Base-by-base conservation (phyloP, 2,888 invertebrate species). In the Leucoptera coffeella region DNA sequence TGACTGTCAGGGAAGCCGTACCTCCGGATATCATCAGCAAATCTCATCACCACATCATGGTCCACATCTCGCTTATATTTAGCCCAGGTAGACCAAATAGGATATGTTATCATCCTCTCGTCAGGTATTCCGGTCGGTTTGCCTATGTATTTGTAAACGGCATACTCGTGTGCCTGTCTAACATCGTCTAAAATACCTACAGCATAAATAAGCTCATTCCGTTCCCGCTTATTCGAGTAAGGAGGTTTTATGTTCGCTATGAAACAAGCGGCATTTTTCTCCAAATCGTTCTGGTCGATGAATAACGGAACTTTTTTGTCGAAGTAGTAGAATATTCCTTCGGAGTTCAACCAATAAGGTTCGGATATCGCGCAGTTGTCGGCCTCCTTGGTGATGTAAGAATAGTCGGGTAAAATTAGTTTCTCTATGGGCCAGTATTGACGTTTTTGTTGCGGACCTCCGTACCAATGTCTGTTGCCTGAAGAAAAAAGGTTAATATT, bases 41-140 rank as follows among this genome's bases (percentile, higher is more conserved):
- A 78, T 12, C 59, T 46, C 12, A 65, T 25, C 0, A 78, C 64
- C 1, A 53, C 46, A 1, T 49, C 40, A 33, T 78, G 74, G 35
- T 72, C 69, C 1, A 82, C 64, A 8, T 61, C 41, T 1, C 52
- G 44, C 30, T 76, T 74, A 42, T 77, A 80, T 21, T 65, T 48
- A 0, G 80, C 79, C 77, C 79, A 78, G 0, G 81, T 80, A 0
- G 81, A 78, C 80, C 81, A 82, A 34, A 82, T 72, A 0, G 82
- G 82, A 30, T 74, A 55, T 4, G 49, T 49, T 4, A 81, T 64
- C 60, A 78, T 74, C 11, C 51, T 42, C 20, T 62, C 51, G 38
- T 77, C 74, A 0, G 77, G 83, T 14, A 74, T 50, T 0, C 60
- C 72, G 0, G 45, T 48, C 0, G 85, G 81, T 36, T 73, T 73